Evolutionary conservation across 2,113 vertebrate species (phyloP).

Genomic region (Gymnogyps californianus): DNA sequence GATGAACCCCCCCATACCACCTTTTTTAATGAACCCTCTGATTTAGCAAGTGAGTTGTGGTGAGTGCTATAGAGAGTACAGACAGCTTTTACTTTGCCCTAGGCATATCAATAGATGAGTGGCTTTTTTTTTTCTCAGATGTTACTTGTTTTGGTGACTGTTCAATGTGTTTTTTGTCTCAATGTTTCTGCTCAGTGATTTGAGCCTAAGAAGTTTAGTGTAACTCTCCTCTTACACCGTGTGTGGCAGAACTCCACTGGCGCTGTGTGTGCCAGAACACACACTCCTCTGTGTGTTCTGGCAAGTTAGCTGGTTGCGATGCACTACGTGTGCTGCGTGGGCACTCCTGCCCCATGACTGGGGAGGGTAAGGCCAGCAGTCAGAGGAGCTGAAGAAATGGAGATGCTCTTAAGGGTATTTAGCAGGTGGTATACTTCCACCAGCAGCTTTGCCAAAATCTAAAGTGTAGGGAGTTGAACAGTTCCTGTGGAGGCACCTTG

Average conservation of each 20-base stretch:
- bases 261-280: too few species aligned
- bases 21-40: not conserved
- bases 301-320: too few species aligned
- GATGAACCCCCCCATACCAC: accelerated
- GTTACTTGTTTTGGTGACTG: not conserved
- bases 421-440: not conserved
- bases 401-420: not conserved
- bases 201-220: not conserved
- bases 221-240: not conserved
- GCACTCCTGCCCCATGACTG: not conserved
- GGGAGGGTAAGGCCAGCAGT: not conserved
- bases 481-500: not conserved
- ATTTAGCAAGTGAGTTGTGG: not conserved
- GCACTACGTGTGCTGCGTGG: not conserved
- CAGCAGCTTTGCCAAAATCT: not conserved
- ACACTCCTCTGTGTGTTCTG: not conserved
- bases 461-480: not conserved
- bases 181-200: not conserved
- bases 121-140: not conserved
- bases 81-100: not conserved
- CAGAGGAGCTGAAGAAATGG: not conserved
- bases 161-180: not conserved
- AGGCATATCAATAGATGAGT: accelerated
- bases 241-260: too few species aligned
- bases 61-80: not conserved